A percentile compares a stretch with the other conserved stretches of the same genome.
Conservation (phyloP, 2,113 vertebrate genomes). For the Sylvietta virens region DNA sequence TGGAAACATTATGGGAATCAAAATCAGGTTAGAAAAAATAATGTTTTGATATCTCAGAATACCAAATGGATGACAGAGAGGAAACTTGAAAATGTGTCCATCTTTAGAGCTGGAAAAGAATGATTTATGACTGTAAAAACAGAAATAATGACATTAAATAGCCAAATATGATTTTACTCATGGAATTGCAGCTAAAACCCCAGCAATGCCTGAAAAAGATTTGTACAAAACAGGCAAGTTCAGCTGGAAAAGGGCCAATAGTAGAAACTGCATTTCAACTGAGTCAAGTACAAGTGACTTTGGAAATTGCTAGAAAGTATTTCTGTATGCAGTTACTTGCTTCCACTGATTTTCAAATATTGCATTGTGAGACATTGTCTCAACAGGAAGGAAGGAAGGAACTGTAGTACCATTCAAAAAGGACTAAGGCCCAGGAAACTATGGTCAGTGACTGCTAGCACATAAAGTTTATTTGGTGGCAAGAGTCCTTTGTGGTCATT, state of each 20-base stretch:
- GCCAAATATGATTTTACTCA: neutral
- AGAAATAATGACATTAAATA: neutral
- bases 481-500: neutral
- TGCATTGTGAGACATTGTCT: neutral
- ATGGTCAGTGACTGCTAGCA: neutral
- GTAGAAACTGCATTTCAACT: neutral
- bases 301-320: neutral
- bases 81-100: neutral
- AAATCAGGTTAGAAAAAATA: neutral
- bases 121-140: neutral
- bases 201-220: neutral
- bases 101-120: neutral
- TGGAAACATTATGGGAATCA: neutral
- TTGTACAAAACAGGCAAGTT: neutral
- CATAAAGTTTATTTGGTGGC: neutral
- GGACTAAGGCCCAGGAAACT: neutral
- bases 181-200: neutral
- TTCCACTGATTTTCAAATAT: neutral
- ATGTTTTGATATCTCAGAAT: neutral
- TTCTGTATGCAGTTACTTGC: neutral
- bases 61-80: neutral
- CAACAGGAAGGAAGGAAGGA: conserved; percentile 29
- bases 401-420: neutral
- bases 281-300: neutral
- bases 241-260: neutral